Conservation (phyloP, 2,113 vertebrate species). For the Oreotragus oreotragus region DNA sequence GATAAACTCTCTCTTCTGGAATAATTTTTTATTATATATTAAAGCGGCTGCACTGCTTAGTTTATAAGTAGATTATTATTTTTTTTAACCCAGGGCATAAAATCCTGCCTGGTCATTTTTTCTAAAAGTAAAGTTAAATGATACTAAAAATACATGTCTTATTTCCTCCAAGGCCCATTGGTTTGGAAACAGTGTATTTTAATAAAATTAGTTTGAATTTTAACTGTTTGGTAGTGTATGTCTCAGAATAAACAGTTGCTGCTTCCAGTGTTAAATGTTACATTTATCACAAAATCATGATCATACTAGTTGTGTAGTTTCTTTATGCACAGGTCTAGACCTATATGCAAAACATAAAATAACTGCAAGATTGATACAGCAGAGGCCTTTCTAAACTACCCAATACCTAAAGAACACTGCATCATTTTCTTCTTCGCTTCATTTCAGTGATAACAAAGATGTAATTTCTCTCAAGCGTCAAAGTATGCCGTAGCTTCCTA, state of each 20-base stretch:
- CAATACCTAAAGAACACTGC: background rate
- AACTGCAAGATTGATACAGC: background rate
- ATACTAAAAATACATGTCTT: background rate
- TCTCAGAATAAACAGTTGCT: constrained; percentile 5
- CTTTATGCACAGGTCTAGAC: background rate
- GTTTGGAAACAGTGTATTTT: constrained; percentile 12
- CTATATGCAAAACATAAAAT: background rate
- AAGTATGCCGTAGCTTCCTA: background rate
- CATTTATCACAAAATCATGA: background rate
- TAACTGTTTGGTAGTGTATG: background rate
- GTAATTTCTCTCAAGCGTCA: background rate
- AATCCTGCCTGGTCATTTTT: background rate
- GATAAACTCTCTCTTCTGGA: background rate
- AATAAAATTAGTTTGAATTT: background rate
- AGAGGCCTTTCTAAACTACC: background rate
- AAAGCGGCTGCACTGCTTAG: background rate
- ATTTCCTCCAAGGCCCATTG: background rate
- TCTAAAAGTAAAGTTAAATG: background rate
- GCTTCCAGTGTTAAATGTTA: background rate
- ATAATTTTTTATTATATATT: background rate
- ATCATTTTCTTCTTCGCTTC: background rate
- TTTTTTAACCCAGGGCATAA: background rate
- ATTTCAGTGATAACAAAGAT: background rate
- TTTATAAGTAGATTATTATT: background rate
- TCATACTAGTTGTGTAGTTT: background rate